Conservation (phyloP, 2,797 vertebrate genomes). For the Syncerus caffer region DNA sequence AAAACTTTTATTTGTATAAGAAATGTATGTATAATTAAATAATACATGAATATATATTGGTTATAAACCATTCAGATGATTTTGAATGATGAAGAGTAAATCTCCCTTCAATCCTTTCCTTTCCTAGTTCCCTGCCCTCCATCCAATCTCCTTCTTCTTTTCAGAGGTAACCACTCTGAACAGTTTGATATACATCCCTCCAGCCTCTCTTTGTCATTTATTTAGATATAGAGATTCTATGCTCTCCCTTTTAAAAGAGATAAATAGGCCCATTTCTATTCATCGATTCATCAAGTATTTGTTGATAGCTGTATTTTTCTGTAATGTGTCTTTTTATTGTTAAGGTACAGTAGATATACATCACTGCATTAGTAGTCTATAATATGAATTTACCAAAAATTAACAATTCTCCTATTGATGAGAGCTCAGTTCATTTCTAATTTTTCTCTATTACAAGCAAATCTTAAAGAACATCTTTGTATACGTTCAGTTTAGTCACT, state of each 20-base stretch:
- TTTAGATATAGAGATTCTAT: neutral
- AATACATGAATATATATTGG: neutral
- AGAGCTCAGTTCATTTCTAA: neutral
- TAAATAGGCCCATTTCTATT: neutral
- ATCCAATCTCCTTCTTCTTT: neutral
- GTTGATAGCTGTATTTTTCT: neutral
- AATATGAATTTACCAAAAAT: neutral
- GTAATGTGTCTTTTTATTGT: neutral
- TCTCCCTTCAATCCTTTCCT: neutral
- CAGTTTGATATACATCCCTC: neutral
- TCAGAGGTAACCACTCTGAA: neutral
- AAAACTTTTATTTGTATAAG: constrained; percentile 17
- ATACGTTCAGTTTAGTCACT: neutral
- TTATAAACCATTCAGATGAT: neutral
- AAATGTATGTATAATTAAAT: neutral
- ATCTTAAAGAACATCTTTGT: constrained; percentile 26
- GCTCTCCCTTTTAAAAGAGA: neutral
- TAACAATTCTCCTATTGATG: neutral
- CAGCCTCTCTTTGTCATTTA: neutral
- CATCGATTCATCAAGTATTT: neutral
- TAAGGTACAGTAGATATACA: neutral
- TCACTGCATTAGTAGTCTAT: neutral
- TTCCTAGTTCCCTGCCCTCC: neutral
- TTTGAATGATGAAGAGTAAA: neutral
- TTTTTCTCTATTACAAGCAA: neutral